Evolutionary conservation across 2,888 invertebrate species (phyloP).

Genomic region (Eupeodes latifasciatus): DNA sequence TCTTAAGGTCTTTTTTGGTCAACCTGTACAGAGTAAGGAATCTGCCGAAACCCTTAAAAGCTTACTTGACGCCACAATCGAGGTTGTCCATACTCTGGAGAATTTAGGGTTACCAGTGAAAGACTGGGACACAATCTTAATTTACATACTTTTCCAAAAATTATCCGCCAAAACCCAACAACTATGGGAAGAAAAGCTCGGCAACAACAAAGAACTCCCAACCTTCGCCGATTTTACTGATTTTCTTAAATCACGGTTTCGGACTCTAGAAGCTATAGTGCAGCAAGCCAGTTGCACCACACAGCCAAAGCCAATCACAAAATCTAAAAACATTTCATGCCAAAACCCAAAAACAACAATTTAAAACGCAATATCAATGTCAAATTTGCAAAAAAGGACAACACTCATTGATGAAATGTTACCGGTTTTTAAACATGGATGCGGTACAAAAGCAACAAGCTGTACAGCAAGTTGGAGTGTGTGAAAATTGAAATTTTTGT

Average conservation of each 20-base stretch:
- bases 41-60: no score
- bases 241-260: no score
- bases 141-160: not conserved
- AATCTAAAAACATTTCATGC: slow-evolving; percentile 3
- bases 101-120: slow-evolving; percentile 1
- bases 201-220: no score
- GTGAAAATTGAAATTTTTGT: not conserved
- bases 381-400: not conserved
- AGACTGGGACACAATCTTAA: not conserved
- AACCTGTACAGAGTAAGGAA: no score
- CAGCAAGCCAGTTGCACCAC: not conserved
- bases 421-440: slow-evolving; percentile 15
- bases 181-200: no score
- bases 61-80: not conserved
- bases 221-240: not conserved
- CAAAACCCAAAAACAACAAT: not conserved
- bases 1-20: no score
- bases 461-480: not conserved
- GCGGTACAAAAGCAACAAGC: not conserved
- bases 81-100: not conserved
- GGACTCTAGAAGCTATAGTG: not conserved
- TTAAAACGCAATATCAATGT: not conserved
- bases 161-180: no score
- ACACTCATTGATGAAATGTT: not conserved
- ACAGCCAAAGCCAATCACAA: not conserved